Evolutionary conservation across 2,113 vertebrate species (phyloP), one percentile per base, ranked within the genome.

Genomic region (Phaetusa simplex): DNA sequence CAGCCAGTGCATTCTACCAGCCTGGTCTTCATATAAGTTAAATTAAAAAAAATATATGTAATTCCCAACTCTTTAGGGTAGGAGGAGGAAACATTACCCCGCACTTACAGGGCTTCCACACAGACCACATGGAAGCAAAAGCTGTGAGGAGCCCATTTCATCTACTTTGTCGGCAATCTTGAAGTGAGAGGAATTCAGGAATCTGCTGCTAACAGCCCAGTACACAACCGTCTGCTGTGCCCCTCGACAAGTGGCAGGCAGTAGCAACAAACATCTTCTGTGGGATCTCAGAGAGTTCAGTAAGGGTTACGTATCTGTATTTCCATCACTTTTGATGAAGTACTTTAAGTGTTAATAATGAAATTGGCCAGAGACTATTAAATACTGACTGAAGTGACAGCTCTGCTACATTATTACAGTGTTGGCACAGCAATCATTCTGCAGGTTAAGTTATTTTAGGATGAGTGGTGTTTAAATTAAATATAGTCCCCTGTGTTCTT

Each of bases 401-500:
- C 67, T 77, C 42, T 77, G 81, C 74, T 94, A 18, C 59, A 90
- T 87, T 94, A 97, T 91, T 91, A 82, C 42, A 77, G 77, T 78
- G 64, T 96, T 97, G 95, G 82, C 94, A 96, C 64, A 90, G 91
- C 84, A 96, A 88, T 93, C 93, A 91, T 94, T 96, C 91, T 42
- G 21, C 81, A 91, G 91, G 93, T 94, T 97, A 93, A 92, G 90
- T 96, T 94, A 94, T 93, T 97, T 95, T 96, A 95, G 82, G 87
- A 93, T 91, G 89, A 96, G 82, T 86, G n/a, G 73, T 96, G 93
- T 93, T 96, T 94, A 97, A 96, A 93, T 96, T 95, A 95, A 91
- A 87, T 64, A 79, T 62, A 95, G 93, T 95, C 95, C 84, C 91
- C 49, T 87, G 78, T 90, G 93, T 59, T 91, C 89, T 94, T 91